phyloP scores from a whole-genome alignment of 2,888 invertebrate species.

The Drosophila prolongata region DNA sequence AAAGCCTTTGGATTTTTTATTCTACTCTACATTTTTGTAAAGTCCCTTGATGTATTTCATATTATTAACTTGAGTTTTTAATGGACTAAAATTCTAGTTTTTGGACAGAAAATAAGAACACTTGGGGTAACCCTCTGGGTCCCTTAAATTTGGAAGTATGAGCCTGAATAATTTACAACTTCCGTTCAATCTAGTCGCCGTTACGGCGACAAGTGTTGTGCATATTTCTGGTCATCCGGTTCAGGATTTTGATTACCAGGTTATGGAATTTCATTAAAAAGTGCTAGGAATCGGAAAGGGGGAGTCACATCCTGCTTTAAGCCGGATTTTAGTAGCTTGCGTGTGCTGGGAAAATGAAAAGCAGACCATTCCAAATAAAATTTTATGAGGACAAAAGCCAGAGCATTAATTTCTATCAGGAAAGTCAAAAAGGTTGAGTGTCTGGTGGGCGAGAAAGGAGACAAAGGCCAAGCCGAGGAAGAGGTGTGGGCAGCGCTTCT shows the following conservation, averaged over 20 bases:
- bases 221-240: conserved; percentile 58
- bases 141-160: not conserved
- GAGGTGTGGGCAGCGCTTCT: conserved; percentile 20
- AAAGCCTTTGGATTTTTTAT: too few species aligned
- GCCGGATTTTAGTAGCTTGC: conserved; percentile 45
- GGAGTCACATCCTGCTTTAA: conserved; percentile 34
- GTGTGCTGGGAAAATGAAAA: conserved; percentile 69
- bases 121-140: not conserved
- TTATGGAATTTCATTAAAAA: conserved; percentile 73
- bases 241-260: conserved; percentile 63
- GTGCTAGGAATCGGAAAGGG: conserved; percentile 16
- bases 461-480: conserved; percentile 45
- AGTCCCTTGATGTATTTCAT: not conserved
- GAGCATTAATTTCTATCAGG: conserved; percentile 52
- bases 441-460: conserved; percentile 36
- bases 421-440: conserved; percentile 69
- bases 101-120: not conserved
- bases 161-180: conserved; percentile 34
- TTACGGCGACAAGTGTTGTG: conserved; percentile 55
- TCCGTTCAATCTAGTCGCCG: conserved; percentile 35
- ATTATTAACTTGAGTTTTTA: too few species aligned
- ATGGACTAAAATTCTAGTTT: not conserved
- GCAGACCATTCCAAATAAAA: conserved; percentile 62
- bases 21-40: too few species aligned
- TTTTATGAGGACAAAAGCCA: conserved; percentile 66